phyloP scores from a whole-genome alignment of 2,888 invertebrate species.

The Lepas anatifera region DNA sequence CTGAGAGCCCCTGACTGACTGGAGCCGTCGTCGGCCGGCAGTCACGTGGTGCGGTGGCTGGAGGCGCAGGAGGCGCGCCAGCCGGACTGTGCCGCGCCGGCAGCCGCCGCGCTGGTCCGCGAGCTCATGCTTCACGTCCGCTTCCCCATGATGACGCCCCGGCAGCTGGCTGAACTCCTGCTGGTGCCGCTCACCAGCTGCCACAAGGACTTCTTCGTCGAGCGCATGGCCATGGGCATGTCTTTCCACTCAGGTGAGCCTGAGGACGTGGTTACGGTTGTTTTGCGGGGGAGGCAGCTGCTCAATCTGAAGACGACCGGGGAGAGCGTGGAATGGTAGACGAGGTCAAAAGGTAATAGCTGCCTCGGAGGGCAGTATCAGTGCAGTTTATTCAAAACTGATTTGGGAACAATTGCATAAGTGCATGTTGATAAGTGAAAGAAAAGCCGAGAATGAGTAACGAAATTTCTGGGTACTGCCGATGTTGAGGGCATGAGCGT shows the following conservation, averaged over 20 bases:
- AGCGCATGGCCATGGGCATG: constrained; percentile 79
- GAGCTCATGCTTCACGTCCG: constrained; percentile 57
- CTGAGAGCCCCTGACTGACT: too few relatives aligned
- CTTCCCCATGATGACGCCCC: constrained; percentile 90
- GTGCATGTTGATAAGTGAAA: too few relatives aligned
- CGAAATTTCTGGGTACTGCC: too few relatives aligned
- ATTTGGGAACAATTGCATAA: too few relatives aligned
- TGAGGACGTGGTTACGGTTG: background rate
- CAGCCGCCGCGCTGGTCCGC: constrained; percentile 10
- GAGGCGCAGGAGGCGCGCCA: constrained; percentile 42
- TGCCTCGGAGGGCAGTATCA: too few relatives aligned
- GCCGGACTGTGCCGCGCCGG: background rate
- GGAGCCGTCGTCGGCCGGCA: constrained; percentile 33
- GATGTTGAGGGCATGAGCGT: too few relatives aligned
- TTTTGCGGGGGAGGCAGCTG: too few relatives aligned
- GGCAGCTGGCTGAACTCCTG: constrained; percentile 69
- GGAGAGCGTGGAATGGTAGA: too few relatives aligned
- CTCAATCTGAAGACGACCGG: too few relatives aligned
- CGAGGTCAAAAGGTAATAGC: too few relatives aligned
- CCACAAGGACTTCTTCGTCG: constrained; percentile 74
- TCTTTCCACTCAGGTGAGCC: constrained; percentile 61
- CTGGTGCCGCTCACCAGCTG: constrained; percentile 62
- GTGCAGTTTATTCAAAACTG: too few relatives aligned
- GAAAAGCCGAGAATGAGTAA: too few relatives aligned
- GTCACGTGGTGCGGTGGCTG: constrained; percentile 66